These are phyloP conservation scores for Hozukius guyotensis DNA, from an alignment of 2,797 vertebrate species.

Conservation along the genomic window DNA sequence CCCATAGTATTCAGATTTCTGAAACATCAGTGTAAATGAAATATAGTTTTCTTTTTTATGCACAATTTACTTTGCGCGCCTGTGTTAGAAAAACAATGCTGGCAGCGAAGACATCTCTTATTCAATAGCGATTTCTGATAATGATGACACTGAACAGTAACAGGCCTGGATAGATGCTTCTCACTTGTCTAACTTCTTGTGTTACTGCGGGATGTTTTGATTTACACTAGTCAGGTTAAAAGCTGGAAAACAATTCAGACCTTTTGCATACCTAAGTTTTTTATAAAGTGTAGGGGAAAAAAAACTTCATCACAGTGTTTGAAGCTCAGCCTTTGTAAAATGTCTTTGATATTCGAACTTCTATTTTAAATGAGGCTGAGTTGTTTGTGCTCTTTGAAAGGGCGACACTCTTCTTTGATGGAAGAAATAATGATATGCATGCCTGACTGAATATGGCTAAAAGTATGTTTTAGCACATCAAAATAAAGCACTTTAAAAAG, in stretches of 20 bases:
- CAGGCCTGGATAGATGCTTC: conserved; percentile 62
- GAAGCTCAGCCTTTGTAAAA: conserved; percentile 82
- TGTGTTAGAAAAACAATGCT: conserved; percentile 46
- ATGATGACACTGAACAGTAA: conserved; percentile 64
- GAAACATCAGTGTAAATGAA: conserved; percentile 25
- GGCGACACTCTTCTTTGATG: conserved; percentile 85
- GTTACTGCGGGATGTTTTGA: conserved; percentile 77
- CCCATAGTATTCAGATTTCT: conserved; percentile 17
- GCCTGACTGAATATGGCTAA: conserved; percentile 87
- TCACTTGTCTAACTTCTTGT: conserved; percentile 75
- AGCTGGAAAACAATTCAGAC: conserved; percentile 80
- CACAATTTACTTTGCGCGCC: conserved; percentile 35
- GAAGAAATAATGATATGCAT: conserved; percentile 87
- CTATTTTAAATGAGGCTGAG: conserved; percentile 86
- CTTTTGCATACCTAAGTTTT: conserved; percentile 77
- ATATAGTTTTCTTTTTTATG: conserved; percentile 35
- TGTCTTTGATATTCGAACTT: conserved; percentile 85
- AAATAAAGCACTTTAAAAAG: conserved; percentile 89
- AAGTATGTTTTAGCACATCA: conserved; percentile 89
- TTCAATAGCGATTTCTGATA: conserved; percentile 62
- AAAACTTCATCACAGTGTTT: conserved; percentile 82
- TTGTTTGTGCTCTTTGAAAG: conserved; percentile 87
- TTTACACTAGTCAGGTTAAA: conserved; percentile 83
- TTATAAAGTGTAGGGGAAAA: conserved; percentile 71
- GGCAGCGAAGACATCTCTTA: conserved; percentile 46